Evolutionary conservation across 2,888 invertebrate genomes (phyloP), one percentile per base, ranked within the genome.

Genomic region (Alloscopus bannaensis): DNA sequence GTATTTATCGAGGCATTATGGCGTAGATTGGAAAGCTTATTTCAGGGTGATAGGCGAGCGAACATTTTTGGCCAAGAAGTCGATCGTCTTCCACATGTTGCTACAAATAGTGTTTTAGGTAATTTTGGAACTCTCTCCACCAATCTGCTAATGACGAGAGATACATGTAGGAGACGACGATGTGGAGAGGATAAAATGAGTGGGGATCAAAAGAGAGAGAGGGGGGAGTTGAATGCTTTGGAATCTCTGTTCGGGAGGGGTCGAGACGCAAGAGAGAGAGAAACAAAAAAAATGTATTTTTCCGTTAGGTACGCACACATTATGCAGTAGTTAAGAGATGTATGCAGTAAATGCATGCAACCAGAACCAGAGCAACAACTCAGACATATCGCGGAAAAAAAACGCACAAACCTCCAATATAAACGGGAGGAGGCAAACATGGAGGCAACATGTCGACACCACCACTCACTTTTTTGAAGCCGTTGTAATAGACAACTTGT

Each of bases 401-500:
- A n/a, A n/a, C n/a, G n/a, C n/a, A n/a, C n/a, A n/a, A n/a, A n/a
- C n/a, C n/a, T n/a, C n/a, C n/a, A n/a, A n/a, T n/a, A n/a, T n/a
- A 18, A 8, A 52, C 11, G 20, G 55, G 16, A 24, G 26, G 2
- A 55, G 42, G 52, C 52, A n/a, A n/a, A n/a, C n/a, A n/a, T n/a
- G n/a, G n/a, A 22, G 20, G 52, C 52, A 18, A 52, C 20, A 18
- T 18, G 6, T n/a, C 50, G 18, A 16, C 50, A 18, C n/a, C n/a
- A n/a, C n/a, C n/a, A n/a, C n/a, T n/a, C n/a, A n/a, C n/a, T n/a
- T n/a, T n/a, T n/a, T n/a, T n/a, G n/a, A n/a, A n/a, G n/a, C n/a
- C n/a, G n/a, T n/a, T n/a, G n/a, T 45, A 65, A 50, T 57, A 79
- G 79, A 79, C 79, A 79, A 79, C 79, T 79, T 72, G 79, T 79